Conservation (phyloP, 2,888 invertebrate species). For the Eilema sororculum region DNA sequence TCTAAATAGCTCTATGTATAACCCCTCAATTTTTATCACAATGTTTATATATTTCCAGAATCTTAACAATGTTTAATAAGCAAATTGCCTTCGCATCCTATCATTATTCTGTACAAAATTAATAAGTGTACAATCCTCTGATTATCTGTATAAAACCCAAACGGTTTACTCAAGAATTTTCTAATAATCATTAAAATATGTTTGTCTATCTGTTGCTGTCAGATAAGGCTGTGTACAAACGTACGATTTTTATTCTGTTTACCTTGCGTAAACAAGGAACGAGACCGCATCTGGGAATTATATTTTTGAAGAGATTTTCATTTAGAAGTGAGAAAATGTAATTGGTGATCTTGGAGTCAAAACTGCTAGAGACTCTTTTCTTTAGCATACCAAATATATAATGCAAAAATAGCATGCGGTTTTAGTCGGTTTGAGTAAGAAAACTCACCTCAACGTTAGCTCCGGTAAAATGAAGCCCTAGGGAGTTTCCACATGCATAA, state of each 20-base stretch:
- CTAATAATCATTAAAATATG: constrained; percentile 12
- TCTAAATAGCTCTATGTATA: too few species aligned
- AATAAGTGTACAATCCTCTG: background rate
- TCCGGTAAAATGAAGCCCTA: too few species aligned
- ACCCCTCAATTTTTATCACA: too few species aligned
- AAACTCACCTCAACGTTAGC: too few species aligned
- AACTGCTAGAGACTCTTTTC: too few species aligned
- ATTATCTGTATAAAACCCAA: background rate
- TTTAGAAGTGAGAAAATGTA: background rate
- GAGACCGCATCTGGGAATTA: background rate
- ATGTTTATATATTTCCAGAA: background rate
- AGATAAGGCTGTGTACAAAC: constrained; percentile 17
- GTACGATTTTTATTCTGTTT: constrained; percentile 10
- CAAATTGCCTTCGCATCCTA: background rate
- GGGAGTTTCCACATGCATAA: too few species aligned
- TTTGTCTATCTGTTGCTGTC: constrained; percentile 8
- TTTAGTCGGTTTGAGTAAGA: too few species aligned
- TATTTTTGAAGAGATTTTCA: background rate
- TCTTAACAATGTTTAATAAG: background rate
- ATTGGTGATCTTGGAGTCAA: background rate
- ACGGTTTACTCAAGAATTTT: constrained; percentile 4
- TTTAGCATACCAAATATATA: too few species aligned
- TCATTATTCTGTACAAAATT: background rate
- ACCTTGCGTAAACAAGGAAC: background rate
- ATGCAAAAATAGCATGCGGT: too few species aligned